phyloP scores from a whole-genome alignment of 2,888 invertebrate genomes.

The Pteria penguin region DNA sequence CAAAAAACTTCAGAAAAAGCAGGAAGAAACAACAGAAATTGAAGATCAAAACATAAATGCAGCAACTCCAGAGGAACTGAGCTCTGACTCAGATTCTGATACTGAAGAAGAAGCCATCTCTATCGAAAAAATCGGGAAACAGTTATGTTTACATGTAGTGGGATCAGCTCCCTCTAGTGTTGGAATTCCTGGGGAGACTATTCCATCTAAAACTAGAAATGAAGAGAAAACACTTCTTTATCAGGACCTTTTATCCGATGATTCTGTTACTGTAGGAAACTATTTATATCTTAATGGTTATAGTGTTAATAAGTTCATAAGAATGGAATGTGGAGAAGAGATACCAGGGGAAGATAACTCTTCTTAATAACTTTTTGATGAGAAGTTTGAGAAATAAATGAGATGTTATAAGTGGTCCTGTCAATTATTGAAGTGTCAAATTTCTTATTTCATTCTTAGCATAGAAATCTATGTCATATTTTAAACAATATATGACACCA shows the following conservation, averaged over 20 bases:
- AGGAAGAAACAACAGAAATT: neutral
- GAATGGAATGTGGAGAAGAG: conserved; percentile 91
- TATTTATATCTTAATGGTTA: conserved; percentile 83
- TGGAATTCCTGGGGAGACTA: conserved; percentile 57
- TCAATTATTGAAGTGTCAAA: no score
- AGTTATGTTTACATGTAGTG: conserved; percentile 95
- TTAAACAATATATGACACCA: no score
- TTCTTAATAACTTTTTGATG: no score
- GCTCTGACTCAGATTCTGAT: conserved; percentile 11
- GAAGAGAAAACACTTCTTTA: conserved; percentile 88
- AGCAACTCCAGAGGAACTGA: neutral
- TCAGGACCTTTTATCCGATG: conserved; percentile 93
- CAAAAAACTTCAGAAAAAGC: neutral
- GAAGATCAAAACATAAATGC: neutral
- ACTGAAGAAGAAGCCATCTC: conserved; percentile 29
- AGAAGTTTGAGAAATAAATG: no score
- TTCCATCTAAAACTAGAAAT: conserved; percentile 29
- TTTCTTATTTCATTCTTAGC: no score
- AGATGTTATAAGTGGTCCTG: no score
- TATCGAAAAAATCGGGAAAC: conserved; percentile 79
- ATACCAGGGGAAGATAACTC: conserved; percentile 54
- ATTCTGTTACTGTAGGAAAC: conserved; percentile 87
- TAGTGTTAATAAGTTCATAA: conserved; percentile 88
- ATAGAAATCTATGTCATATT: no score
- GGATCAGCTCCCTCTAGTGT: conserved; percentile 80